Evolutionary conservation across 2,888 invertebrate genomes (phyloP).

Genomic region (Parasteatoda lunata): DNA sequence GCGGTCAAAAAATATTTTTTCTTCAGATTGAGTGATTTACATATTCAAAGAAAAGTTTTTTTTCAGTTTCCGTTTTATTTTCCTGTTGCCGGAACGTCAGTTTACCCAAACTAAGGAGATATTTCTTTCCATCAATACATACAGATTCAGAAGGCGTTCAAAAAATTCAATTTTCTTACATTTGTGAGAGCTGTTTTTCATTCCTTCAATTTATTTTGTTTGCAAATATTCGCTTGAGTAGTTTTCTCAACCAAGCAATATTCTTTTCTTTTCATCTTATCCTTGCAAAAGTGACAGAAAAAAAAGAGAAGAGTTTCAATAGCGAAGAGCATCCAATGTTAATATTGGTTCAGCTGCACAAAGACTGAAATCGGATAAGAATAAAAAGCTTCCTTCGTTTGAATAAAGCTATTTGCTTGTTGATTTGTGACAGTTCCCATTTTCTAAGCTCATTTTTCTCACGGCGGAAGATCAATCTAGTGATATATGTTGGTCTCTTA

Average conservation of each 20-base stretch:
- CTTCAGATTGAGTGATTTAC: too few relatives aligned
- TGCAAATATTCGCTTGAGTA: constrained; percentile 9
- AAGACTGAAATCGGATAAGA: background rate
- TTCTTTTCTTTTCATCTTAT: background rate
- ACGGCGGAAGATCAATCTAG: constrained; percentile 25
- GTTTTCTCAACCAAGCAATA: background rate
- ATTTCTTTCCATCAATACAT: background rate
- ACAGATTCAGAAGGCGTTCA: background rate
- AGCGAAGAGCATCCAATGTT: constrained; percentile 17
- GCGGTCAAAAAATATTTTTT: too few relatives aligned
- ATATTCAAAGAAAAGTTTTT: too few relatives aligned
- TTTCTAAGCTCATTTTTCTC: constrained; percentile 17
- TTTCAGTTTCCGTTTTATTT: too few relatives aligned
- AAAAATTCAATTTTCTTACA: constrained; percentile 32
- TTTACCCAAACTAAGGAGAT: too few relatives aligned
- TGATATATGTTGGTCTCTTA: too few relatives aligned
- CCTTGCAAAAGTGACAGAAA: constrained; percentile 4
- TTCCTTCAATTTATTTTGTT: constrained; percentile 34
- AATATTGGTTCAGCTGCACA: constrained; percentile 23
- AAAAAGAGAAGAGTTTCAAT: background rate
- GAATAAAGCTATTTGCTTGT: background rate
- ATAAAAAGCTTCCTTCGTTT: background rate
- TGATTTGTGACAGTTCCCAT: constrained; percentile 16
- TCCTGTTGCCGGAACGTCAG: too few relatives aligned
- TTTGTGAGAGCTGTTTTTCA: constrained; percentile 30